Percentiles rank a stretch among this genome's conserved stretches.
Conservation (phyloP, 1,140 invertebrate species). For the Drosophila persimilis region DNA sequence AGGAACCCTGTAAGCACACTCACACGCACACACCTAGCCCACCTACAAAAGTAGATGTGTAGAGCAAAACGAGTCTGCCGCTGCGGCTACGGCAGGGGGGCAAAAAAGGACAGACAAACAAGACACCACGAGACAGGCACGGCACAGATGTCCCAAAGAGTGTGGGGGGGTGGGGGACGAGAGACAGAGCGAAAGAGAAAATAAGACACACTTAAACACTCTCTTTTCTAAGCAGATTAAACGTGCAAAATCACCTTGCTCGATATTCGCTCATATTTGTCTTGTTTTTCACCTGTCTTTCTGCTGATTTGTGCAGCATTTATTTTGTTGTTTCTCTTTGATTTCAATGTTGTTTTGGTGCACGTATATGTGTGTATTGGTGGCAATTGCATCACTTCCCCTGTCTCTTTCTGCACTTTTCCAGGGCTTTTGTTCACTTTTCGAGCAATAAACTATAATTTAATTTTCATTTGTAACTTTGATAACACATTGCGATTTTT, state of each 20-base stretch:
- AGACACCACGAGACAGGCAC: conserved; percentile 25
- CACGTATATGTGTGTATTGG: too few relatives aligned
- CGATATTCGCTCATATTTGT: conserved; percentile 13
- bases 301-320: conserved; percentile 26
- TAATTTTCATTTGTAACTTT: too few relatives aligned
- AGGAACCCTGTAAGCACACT: conserved; percentile 8
- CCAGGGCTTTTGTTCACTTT: too few relatives aligned
- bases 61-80: conserved; percentile 38
- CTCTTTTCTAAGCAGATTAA: conserved; percentile 15
- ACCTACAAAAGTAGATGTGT: conserved; percentile 10
- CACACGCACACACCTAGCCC: conserved; percentile 19
- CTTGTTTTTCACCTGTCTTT: conserved; percentile 3
- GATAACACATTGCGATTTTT: too few relatives aligned
- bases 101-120: conserved; percentile 22
- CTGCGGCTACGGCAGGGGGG: conserved; percentile 13
- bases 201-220: conserved; percentile 20
- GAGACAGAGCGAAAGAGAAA: conserved; percentile 8
- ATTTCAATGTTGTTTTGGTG: too few relatives aligned
- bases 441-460: too few relatives aligned
- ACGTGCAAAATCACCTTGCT: conserved; percentile 23
- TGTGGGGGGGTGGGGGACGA: not conserved
- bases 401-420: too few relatives aligned
- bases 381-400: too few relatives aligned
- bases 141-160: conserved; percentile 37
- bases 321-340: conserved; percentile 18